A percentile compares a stretch with the other conserved stretches of the same genome.
These are phyloP conservation scores for Daboia siamensis DNA, from an alignment of 2,113 vertebrate genomes.

Conservation along the genomic window DNA sequence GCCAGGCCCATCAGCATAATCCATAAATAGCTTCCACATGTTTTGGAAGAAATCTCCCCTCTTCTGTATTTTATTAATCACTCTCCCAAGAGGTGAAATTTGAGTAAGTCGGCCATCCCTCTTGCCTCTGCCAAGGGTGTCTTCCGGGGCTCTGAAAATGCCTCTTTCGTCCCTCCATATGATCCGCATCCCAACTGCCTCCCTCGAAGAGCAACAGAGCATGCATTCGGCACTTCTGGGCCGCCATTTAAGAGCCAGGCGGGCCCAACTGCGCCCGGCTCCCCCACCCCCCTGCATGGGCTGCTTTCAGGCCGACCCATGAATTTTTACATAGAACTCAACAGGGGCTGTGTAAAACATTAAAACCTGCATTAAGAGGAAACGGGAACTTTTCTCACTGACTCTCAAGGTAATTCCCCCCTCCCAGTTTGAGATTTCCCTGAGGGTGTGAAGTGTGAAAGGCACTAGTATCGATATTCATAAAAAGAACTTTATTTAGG, in stretches of 20 bases:
- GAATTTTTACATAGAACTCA: constrained; percentile 22
- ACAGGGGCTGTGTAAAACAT: constrained; percentile 43
- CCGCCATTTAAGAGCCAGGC: not conserved
- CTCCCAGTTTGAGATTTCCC: constrained; percentile 52
- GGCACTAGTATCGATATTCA: constrained; percentile 65
- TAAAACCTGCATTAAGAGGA: constrained; percentile 63
- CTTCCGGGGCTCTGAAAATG: not conserved
- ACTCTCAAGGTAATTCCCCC: constrained; percentile 50
- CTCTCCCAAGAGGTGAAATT: constrained; percentile 13
- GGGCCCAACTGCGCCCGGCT: constrained; percentile 23
- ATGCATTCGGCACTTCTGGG: not conserved
- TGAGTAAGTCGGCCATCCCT: constrained; percentile 2
- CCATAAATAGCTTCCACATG: constrained; percentile 24
- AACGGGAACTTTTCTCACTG: constrained; percentile 64
- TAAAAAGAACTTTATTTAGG: constrained; percentile 65
- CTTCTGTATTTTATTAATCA: constrained; percentile 30
- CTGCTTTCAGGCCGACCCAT: not conserved
- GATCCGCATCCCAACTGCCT: not conserved
- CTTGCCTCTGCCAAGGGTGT: constrained; percentile 3
- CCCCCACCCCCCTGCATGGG: not conserved
- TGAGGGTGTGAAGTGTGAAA: constrained; percentile 55
- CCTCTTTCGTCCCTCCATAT: not conserved
- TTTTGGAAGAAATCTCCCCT: constrained; percentile 20
- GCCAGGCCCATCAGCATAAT: constrained; percentile 25
- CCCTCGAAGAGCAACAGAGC: not conserved